Conservation (phyloP, 2,113 vertebrate genomes). For the Corydoras sp. region DNA sequence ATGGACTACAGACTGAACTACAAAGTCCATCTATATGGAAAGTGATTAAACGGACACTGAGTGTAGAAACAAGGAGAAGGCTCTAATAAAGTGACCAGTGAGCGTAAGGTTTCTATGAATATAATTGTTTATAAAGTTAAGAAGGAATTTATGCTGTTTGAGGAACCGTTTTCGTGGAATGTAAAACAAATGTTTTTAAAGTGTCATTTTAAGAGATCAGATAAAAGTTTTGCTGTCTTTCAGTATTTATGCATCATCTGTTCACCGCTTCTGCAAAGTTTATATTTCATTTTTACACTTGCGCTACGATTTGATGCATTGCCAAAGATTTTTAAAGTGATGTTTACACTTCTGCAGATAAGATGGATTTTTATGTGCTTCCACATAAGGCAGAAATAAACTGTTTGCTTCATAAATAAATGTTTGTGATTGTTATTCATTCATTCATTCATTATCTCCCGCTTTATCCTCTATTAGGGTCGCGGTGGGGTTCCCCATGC, state of each 20-base stretch:
- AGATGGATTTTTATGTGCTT: conserved; percentile 26
- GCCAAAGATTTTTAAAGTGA: conserved; percentile 46
- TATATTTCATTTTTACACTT: conserved; percentile 41
- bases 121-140: no score
- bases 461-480: no score
- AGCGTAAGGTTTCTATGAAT: no score
- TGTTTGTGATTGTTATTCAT: neutral
- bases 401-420: neutral
- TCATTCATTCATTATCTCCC: no score
- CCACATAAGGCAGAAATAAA: conserved; percentile 24
- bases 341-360: conserved; percentile 53
- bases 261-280: conserved; percentile 53
- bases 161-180: no score
- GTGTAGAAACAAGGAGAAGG: no score
- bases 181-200: neutral
- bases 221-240: conserved; percentile 28
- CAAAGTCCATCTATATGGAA: no score
- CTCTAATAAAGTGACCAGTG: no score
- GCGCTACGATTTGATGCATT: conserved; percentile 37
- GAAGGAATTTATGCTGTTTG: no score
- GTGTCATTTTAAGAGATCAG: neutral
- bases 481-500: no score
- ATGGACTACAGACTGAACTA: no score
- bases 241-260: conserved; percentile 58
- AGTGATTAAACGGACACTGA: no score